A percentile compares a stretch with the other conserved stretches of the same genome.
Conservation (phyloP, 2,797 vertebrate species). For the Anableps anableps region DNA sequence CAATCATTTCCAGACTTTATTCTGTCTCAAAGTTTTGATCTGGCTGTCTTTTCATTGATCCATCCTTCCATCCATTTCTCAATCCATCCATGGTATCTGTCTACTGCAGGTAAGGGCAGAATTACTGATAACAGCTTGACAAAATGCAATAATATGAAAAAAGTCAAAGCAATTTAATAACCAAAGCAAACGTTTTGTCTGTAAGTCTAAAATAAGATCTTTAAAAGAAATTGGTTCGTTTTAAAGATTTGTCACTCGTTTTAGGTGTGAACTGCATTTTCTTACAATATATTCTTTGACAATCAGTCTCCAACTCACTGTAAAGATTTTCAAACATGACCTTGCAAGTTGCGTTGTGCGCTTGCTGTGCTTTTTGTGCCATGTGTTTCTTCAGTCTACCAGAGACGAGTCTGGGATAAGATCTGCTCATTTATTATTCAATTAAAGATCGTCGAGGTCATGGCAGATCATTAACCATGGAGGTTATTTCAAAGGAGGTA, state of each 20-base stretch:
- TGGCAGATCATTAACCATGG: conserved; percentile 69
- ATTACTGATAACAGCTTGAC: no score
- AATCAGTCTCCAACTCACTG: background rate
- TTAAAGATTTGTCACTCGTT: background rate
- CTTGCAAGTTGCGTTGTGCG: conserved; percentile 41
- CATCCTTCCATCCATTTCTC: no score
- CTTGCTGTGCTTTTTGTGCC: background rate
- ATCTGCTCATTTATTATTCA: conserved; percentile 82
- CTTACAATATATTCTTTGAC: background rate
- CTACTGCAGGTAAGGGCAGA: no score
- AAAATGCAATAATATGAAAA: no score
- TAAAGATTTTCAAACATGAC: conserved; percentile 26
- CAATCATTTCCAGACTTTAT: no score
- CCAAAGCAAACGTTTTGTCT: no score
- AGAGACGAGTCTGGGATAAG: conserved; percentile 63
- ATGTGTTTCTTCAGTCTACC: conserved; percentile 24
- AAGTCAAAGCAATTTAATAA: no score
- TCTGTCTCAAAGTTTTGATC: no score
- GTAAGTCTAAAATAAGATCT: no score
- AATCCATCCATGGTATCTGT: no score
- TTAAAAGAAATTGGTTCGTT: background rate
- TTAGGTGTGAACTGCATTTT: background rate
- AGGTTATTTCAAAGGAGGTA: conserved; percentile 68
- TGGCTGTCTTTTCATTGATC: no score
- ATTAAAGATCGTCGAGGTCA: conserved; percentile 74